phyloP scores from a whole-genome alignment of 2,797 vertebrate genomes.

The Sciurus vulgaris region DNA sequence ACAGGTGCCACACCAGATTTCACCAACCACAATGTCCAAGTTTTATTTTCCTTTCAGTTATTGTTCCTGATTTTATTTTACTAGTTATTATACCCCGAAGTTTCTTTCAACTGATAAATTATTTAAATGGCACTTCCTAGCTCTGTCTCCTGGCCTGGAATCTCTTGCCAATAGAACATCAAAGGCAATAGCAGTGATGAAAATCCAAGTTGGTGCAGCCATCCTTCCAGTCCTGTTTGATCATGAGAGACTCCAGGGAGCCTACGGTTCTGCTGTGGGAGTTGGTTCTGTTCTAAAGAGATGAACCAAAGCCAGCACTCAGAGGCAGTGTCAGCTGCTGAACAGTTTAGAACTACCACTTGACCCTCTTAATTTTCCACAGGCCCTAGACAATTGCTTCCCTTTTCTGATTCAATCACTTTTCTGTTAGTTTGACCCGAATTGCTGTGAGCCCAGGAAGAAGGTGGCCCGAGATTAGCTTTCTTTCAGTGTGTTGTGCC shows the following conservation, averaged over 20 bases:
- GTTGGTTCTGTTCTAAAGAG: not conserved
- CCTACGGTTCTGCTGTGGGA: not conserved
- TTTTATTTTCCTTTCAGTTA: not conserved
- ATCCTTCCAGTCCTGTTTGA: not conserved
- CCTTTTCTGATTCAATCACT: not conserved
- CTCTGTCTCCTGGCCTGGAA: not conserved
- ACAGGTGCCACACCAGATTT: not conserved
- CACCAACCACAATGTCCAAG: not conserved
- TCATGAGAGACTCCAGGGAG: not conserved
- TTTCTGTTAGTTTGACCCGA: not conserved
- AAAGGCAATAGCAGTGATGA: not conserved
- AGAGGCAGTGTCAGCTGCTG: not conserved
- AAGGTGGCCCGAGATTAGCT: not conserved
- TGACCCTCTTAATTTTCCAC: not conserved
- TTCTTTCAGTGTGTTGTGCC: constrained; percentile 43
- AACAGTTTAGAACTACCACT: not conserved
- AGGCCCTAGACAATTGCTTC: not conserved
- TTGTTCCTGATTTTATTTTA: not conserved
- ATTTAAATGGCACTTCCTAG: not conserved
- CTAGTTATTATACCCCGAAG: not conserved
- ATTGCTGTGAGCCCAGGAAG: not conserved
- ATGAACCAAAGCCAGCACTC: not conserved
- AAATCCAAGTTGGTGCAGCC: not conserved
- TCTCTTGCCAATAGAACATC: not conserved
- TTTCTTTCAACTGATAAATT: not conserved